These are phyloP conservation scores for Troglohyphantes excavatus DNA, from an alignment of 2,888 invertebrate genomes.

Conservation along the genomic window DNA sequence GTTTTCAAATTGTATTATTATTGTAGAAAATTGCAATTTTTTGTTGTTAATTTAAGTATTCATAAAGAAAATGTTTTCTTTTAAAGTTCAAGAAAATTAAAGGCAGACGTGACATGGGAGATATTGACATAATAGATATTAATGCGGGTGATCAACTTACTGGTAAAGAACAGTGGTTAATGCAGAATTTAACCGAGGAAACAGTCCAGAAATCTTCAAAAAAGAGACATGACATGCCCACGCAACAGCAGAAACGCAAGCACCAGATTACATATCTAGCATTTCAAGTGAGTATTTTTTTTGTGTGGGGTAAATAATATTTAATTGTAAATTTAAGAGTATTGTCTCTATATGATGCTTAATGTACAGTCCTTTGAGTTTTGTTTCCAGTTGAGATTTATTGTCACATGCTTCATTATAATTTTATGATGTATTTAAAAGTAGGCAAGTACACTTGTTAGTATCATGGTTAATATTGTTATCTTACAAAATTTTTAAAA, in stretches of 20 bases:
- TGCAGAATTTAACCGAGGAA: conserved; percentile 78
- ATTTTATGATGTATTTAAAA: too few relatives aligned
- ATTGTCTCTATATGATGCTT: too few relatives aligned
- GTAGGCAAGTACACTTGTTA: too few relatives aligned
- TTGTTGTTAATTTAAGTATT: neutral
- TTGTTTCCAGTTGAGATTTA: too few relatives aligned
- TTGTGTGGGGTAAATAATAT: too few relatives aligned
- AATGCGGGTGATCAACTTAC: conserved; percentile 78
- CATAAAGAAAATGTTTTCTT: neutral
- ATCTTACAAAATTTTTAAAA: too few relatives aligned
- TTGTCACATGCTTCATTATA: too few relatives aligned
- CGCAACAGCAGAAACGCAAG: conserved; percentile 88
- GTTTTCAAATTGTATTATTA: neutral
- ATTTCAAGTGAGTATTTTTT: conserved; percentile 86
- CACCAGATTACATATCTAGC: conserved; percentile 98
- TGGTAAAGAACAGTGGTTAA: conserved; percentile 76
- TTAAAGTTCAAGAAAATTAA: conserved; percentile 62
- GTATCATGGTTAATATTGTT: too few relatives aligned
- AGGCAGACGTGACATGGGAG: conserved; percentile 72
- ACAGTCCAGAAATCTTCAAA: conserved; percentile 46
- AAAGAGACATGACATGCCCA: conserved; percentile 83
- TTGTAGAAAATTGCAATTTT: neutral
- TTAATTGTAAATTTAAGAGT: too few relatives aligned
- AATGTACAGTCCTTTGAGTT: too few relatives aligned
- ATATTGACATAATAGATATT: conserved; percentile 79